Evolutionary conservation across 2,888 invertebrate species (phyloP), one percentile per base, ranked within the genome.

Genomic region (Rugalucina vietnamica): DNA sequence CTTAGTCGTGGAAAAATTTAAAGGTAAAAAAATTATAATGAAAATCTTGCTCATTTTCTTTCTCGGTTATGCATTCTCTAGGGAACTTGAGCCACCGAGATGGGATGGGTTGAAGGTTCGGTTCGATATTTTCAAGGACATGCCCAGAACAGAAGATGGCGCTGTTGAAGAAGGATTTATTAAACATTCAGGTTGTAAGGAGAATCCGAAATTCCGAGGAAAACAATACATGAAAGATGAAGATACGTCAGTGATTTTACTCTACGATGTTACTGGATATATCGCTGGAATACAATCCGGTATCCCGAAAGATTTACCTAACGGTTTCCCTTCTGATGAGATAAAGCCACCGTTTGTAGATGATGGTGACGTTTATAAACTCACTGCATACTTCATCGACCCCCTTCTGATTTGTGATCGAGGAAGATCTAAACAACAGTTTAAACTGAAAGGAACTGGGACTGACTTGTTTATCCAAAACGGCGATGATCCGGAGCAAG

Each of bases 251-350:
- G 29, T 60, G 12, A 76, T 65, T 8, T 43, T 60, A 21, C 39
- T 76, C 3, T 76, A n/a, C 43, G 76, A 76, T n/a, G 29, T 29
- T 10, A 57, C 24, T 57, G 57, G 57, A 27, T 57, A 27, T 27
- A 57, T 57, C 24, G 76, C 76, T 24, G 76, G 76, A 3, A 18
- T 76, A 4, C 76, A 76, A 27, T 29, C 69, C 27, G 76, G 65
- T 24, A 39, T 76, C 14, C 76, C 76, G 21, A 32, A 27, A 27
- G 76, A 43, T 27, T 29, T 76, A 27, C 57, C 34, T 1, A 65
- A 43, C 29, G 34, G 34, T n/a, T 76, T 65, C 34, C 76, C 76
- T 18, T 34, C 27, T 4, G 4, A 2, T 24, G 50, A 29, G 2
- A 36, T 76, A 4, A 21, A 65, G 18, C 76, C 76, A 3, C 65